These are phyloP conservation scores for Argya squamiceps DNA, from an alignment of 2,797 vertebrate genomes.

Conservation along the genomic window DNA sequence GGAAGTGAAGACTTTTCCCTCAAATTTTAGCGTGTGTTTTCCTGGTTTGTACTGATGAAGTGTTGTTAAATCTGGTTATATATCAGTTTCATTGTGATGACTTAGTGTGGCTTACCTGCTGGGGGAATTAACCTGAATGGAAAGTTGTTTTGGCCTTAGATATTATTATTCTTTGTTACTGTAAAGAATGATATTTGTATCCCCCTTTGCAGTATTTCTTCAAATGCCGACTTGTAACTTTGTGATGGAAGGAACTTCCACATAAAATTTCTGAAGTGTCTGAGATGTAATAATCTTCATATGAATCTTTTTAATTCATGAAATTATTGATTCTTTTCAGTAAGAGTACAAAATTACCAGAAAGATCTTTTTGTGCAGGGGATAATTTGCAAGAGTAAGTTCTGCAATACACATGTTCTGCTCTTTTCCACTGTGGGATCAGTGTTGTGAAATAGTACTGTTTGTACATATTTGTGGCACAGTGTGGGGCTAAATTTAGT, in stretches of 20 bases:
- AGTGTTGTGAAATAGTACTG: not conserved
- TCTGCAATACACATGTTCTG: not conserved
- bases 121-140: not conserved
- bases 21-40: not conserved
- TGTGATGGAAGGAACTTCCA: fast-evolving
- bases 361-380: not conserved
- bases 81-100: not conserved
- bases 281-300: not conserved
- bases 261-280: not conserved
- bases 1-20: not conserved
- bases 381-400: not conserved
- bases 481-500: conserved; percentile 9
- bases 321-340: not conserved
- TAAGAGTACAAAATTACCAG: not conserved
- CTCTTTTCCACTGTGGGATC: not conserved
- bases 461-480: not conserved
- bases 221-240: not conserved
- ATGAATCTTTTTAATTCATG: not conserved
- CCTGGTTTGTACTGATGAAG: not conserved
- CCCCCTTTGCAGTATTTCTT: not conserved
- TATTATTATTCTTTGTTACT: not conserved
- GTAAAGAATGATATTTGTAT: not conserved
- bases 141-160: not conserved
- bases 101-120: not conserved
- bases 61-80: not conserved